These are phyloP conservation scores for Acanthosepion esculentum DNA, from an alignment of 2,888 invertebrate species.

Conservation along the genomic window DNA sequence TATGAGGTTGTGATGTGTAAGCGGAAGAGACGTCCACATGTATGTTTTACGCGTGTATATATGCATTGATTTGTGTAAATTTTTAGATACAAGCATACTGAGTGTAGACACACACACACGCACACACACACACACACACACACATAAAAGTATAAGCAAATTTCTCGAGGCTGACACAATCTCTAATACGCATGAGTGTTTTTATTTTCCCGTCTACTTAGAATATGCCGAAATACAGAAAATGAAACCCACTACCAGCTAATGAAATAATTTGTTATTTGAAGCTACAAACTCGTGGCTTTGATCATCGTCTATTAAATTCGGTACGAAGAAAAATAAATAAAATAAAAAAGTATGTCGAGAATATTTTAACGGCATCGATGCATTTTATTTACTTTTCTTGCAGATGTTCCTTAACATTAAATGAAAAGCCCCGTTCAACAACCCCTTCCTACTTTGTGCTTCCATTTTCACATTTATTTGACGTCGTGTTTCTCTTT, in stretches of 20 bases:
- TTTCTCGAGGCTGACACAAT: too few relatives aligned
- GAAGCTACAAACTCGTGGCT: background rate
- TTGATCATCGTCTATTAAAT: background rate
- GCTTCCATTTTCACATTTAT: background rate
- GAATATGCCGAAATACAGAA: background rate
- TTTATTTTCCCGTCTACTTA: background rate
- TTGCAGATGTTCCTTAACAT: background rate
- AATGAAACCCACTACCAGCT: background rate
- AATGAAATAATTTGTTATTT: slow-evolving; percentile 33
- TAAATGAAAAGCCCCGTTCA: background rate
- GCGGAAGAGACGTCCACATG: too few relatives aligned
- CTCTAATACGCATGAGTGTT: background rate
- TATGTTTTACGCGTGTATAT: too few relatives aligned
- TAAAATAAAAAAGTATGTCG: background rate
- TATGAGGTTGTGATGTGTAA: too few relatives aligned
- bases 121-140: too few relatives aligned
- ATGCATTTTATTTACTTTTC: background rate
- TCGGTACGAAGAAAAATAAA: background rate
- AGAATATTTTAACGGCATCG: background rate
- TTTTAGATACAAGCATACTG: too few relatives aligned
- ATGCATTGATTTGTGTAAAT: too few relatives aligned
- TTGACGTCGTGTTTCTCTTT: background rate
- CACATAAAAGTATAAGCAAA: too few relatives aligned
- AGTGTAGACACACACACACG: too few relatives aligned
- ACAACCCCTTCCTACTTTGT: background rate